Evolutionary conservation across 1,140 invertebrate species (phyloP), one percentile per base, ranked within the genome.

Genomic region (Physella acuta): DNA sequence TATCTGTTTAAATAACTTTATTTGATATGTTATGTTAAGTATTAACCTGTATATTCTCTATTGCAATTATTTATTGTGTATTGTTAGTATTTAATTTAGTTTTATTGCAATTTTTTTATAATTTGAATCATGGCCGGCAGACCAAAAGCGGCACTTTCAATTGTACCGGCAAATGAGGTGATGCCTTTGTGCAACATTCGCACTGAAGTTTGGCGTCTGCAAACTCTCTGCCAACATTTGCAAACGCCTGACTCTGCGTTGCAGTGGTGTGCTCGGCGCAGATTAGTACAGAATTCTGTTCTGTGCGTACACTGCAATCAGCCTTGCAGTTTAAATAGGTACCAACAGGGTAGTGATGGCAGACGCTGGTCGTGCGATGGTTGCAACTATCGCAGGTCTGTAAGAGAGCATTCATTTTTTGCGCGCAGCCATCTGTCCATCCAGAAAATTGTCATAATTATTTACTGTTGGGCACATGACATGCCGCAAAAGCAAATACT

Each of bases 401-500:
- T 55, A 24, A 55, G 53, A 55, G 28, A 30, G 8, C 8, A 55
- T 55, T 55, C 53, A 55, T 55, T 55, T 24, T 55, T 55, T 55
- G 24, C 8, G 5, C 5, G 53, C 20, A 55, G 53, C 24, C 8
- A 65, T 8, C 14, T 65, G 20, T 30, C 62, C 14, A 26, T 65
- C 11, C 11, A 17, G 37, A 49, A 65, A 20, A 30, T 37, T 17
- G 30, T 69, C 36, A 31, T 26, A 24, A 26, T 72, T 24, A 52
- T 51, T 20, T 69, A 69, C 56, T 39, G 30, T 16, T 72, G 55
- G 52, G 14, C 30, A 5, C 16, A 28, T 20, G 60, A 63, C 36
- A 30, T 60, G 20, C 58, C 58, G 17, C 71, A 72, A 31, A 30
- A 16, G 24, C 24, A 53, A 14, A 69, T 72, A n/a, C 17, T 14